phyloP scores from a whole-genome alignment of 2,113 vertebrate species.

The Datnioides undecimradiatus region DNA sequence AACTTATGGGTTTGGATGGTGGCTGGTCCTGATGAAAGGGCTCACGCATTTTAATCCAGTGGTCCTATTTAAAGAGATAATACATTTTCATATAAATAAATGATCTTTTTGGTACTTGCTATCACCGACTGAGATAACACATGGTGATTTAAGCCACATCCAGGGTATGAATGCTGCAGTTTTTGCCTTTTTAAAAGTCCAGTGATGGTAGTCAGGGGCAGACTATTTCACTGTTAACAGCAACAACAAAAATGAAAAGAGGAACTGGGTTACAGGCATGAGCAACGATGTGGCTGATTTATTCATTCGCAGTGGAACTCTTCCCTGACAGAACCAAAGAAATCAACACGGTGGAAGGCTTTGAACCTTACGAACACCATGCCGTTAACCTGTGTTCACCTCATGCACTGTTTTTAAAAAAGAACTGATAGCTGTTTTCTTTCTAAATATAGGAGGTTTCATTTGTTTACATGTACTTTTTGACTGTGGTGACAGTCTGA shows the following conservation, averaged over 20 bases:
- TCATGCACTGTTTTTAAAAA: not conserved
- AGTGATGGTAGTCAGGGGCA: not conserved
- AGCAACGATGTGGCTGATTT: not conserved
- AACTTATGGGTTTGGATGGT: not conserved
- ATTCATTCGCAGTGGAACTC: not conserved
- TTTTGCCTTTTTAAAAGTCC: not conserved
- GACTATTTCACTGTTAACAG: not conserved
- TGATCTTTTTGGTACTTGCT: not conserved
- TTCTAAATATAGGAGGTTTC: not conserved
- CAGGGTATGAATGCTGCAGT: not conserved
- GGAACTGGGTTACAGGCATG: not conserved
- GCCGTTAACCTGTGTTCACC: not conserved
- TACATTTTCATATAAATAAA: constrained; percentile 24
- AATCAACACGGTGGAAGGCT: not conserved
- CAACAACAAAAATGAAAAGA: not conserved
- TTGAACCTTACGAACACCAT: not conserved
- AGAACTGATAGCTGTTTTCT: not conserved
- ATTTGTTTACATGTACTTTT: not conserved
- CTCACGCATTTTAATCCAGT: not conserved
- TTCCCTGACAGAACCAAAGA: not conserved
- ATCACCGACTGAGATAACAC: not conserved
- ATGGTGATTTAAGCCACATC: not conserved
- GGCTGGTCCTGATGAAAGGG: constrained; percentile 19
- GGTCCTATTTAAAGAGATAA: constrained; percentile 29
- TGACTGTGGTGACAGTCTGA: not conserved